Conservation (phyloP, 2,797 vertebrate species). For the Ctenosaura bakeri region DNA sequence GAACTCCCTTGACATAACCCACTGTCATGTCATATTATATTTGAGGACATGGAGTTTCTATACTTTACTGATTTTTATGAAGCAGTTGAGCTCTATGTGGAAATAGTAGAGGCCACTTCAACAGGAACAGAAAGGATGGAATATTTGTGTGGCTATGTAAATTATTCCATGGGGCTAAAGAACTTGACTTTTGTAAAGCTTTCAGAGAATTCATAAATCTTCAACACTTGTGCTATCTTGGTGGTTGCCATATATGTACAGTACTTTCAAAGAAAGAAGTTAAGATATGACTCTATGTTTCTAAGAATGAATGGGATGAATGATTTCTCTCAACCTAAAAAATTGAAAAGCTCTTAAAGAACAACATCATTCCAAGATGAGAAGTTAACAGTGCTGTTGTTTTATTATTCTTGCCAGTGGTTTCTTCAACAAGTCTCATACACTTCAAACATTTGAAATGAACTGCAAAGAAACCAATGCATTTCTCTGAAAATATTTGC, state of each 20-base stretch:
- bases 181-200: background rate
- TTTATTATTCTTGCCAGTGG: conserved; percentile 13
- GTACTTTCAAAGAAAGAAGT: background rate
- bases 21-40: background rate
- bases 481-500: background rate
- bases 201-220: conserved; percentile 21
- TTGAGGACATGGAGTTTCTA: conserved; percentile 20
- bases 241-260: background rate
- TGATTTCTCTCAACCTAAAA: background rate
- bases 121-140: conserved; percentile 2
- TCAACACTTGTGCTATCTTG: background rate
- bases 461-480: conserved; percentile 32
- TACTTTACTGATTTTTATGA: conserved; percentile 19
- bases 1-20: background rate
- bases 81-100: background rate
- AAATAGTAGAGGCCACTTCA: background rate
- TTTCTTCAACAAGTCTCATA: conserved; percentile 13
- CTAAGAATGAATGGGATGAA: background rate
- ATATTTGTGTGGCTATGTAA: conserved; percentile 6
- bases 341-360: conserved; percentile 19
- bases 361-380: conserved; percentile 22
- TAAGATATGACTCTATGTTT: background rate
- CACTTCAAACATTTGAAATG: background rate
- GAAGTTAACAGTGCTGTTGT: conserved; percentile 17
- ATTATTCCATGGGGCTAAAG: conserved; percentile 1